phyloP scores from a whole-genome alignment of 37 sponge, comb jelly and placozoan species.

The Oscarella lobularis region DNA sequence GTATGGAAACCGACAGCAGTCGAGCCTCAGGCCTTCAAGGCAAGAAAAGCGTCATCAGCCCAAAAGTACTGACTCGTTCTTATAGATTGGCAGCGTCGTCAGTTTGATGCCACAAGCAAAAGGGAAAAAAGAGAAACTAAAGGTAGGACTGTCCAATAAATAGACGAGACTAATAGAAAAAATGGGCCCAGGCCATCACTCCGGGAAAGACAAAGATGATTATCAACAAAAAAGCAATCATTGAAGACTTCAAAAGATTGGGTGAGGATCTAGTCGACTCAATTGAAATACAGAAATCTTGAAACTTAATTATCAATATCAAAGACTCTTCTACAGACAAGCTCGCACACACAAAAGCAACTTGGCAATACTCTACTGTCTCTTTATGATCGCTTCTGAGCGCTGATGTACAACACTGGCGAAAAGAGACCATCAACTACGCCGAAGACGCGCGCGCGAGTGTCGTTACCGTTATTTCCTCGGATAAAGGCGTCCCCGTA shows the following conservation, averaged over 20 bases:
- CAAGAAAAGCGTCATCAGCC: too few relatives aligned
- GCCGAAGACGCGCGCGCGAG: neutral
- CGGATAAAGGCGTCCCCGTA: conserved; percentile 99
- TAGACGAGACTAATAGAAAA: too few relatives aligned
- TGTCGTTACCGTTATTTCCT: conserved; percentile 97
- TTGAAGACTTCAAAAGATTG: conserved; percentile 46
- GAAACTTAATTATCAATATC: neutral
- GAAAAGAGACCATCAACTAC: neutral
- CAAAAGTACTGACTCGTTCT: too few relatives aligned
- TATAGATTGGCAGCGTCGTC: too few relatives aligned
- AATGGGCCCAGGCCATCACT: too few relatives aligned
- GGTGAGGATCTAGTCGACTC: conserved; percentile 58
- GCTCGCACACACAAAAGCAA: neutral
- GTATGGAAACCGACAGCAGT: conserved; percentile 68
- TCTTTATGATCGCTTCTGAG: conserved; percentile 27
- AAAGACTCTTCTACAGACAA: neutral
- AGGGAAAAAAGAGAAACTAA: too few relatives aligned
- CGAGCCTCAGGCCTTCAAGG: conserved; percentile 48
- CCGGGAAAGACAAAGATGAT: too few relatives aligned
- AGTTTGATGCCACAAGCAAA: too few relatives aligned
- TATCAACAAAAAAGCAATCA: conserved; percentile 36
- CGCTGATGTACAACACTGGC: conserved; percentile 95
- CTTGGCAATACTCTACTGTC: neutral
- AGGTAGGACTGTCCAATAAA: too few relatives aligned
- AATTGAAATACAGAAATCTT: conserved; percentile 25